phyloP scores from a whole-genome alignment of 2,797 vertebrate genomes.

The Catamblyrhynchus diadema region DNA sequence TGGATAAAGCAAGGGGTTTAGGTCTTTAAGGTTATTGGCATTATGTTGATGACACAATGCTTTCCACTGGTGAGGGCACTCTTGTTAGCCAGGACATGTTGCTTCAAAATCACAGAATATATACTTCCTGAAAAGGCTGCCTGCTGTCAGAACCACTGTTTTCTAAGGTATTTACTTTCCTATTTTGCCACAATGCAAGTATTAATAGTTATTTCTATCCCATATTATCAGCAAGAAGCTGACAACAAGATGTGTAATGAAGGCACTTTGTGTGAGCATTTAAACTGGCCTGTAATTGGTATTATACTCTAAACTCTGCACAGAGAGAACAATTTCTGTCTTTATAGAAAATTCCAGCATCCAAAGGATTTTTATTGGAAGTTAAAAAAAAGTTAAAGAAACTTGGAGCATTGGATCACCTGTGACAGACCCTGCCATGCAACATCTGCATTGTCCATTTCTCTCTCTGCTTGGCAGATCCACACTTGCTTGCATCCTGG shows the following conservation, averaged over 20 bases:
- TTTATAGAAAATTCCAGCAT: background rate
- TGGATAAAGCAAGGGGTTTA: background rate
- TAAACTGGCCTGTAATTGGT: background rate
- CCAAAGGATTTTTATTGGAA: background rate
- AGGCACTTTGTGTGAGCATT: background rate
- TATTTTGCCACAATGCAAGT: background rate
- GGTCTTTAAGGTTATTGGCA: background rate
- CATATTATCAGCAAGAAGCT: background rate
- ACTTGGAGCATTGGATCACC: rapidly evolving
- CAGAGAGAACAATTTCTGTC: background rate
- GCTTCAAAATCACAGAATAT: background rate
- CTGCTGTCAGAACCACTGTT: background rate
- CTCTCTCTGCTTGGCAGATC: background rate
- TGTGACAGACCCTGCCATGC: background rate
- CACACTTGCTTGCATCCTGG: background rate
- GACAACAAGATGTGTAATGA: background rate
- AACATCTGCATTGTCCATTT: rapidly evolving
- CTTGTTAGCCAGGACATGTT: background rate
- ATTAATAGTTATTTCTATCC: background rate
- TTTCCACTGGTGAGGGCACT: background rate
- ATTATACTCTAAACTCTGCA: background rate
- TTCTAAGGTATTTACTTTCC: background rate
- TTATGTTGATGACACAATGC: background rate
- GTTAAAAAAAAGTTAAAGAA: background rate
- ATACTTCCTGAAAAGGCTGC: background rate